phyloP scores from a whole-genome alignment of 2,113 vertebrate species.

The Propithecus coquereli region DNA sequence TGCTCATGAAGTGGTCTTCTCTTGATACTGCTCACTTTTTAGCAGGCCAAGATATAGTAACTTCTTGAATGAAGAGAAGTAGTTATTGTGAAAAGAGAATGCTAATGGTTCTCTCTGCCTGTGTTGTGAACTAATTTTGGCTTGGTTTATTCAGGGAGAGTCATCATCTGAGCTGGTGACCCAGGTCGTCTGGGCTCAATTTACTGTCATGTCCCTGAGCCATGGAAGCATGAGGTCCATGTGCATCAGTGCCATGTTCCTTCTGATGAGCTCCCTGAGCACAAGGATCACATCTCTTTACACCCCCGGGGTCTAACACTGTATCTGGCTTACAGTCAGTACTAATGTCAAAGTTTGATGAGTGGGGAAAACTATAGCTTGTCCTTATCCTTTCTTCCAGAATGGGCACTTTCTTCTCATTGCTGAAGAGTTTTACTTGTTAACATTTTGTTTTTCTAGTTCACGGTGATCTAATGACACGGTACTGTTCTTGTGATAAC shows the following conservation, averaged over 20 bases:
- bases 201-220: background rate
- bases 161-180: background rate
- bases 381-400: background rate
- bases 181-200: background rate
- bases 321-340: background rate
- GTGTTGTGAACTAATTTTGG: background rate
- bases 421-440: background rate
- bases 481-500: background rate
- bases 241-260: accelerated
- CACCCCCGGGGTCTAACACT: accelerated
- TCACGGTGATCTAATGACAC: background rate
- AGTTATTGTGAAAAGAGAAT: background rate
- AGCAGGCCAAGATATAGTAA: background rate
- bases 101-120: background rate
- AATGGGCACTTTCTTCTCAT: background rate
- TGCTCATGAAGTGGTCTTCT: background rate
- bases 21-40: background rate
- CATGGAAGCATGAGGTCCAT: accelerated
- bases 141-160: background rate
- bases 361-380: background rate
- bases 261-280: background rate
- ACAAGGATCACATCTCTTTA: background rate
- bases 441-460: background rate
- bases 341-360: background rate
- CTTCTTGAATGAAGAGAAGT: background rate